Evolutionary conservation across 2,888 invertebrate genomes (phyloP).

Genomic region (Saturnia japonica): DNA sequence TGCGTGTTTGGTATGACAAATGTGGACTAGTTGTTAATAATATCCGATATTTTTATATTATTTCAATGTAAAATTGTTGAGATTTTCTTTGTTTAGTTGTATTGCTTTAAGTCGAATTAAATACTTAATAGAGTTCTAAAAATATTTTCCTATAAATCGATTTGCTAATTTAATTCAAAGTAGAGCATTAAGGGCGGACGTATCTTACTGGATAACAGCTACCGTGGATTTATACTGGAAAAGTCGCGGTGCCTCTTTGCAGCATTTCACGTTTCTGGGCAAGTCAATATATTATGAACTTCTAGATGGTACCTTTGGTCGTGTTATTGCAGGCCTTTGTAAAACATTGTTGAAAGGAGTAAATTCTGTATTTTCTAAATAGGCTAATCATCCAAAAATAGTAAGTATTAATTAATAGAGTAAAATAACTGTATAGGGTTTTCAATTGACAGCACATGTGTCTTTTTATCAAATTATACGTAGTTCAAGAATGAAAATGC

Average conservation of each 20-base stretch:
- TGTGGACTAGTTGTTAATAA: neutral
- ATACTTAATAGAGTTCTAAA: too few species aligned
- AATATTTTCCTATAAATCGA: too few species aligned
- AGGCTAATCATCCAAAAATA: neutral
- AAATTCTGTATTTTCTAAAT: neutral
- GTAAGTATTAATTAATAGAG: too few species aligned
- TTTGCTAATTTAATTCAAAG: too few species aligned
- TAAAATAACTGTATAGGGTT: neutral
- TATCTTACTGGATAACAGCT: too few species aligned
- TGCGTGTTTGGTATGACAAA: neutral
- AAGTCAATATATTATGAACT: too few species aligned
- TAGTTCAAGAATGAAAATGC: conserved; percentile 32
- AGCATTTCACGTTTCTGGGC: neutral
- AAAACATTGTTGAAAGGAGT: too few species aligned
- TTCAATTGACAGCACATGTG: neutral
- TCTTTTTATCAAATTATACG: conserved; percentile 43
- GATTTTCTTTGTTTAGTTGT: neutral
- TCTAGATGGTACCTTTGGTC: too few species aligned
- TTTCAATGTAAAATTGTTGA: neutral
- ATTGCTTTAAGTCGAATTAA: neutral
- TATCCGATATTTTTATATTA: neutral
- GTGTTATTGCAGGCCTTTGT: too few species aligned
- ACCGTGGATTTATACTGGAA: neutral
- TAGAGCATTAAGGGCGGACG: too few species aligned
- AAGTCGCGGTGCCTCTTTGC: neutral